Base-by-base conservation (phyloP, 2,888 invertebrate genomes). In the Steinernema carpocapsae region DNA sequence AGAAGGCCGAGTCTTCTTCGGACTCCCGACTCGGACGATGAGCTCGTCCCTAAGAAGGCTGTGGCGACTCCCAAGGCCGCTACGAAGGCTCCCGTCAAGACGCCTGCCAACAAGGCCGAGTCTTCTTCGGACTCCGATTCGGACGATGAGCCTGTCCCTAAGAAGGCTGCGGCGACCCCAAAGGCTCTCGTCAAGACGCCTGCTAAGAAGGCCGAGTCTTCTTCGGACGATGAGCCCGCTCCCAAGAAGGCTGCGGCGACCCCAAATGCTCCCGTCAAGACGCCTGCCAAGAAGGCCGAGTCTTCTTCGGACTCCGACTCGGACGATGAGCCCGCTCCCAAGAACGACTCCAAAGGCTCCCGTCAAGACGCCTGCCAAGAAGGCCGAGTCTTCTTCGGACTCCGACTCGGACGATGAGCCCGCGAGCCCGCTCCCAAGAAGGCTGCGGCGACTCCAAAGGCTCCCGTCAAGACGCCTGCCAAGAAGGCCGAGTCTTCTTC, bases 291-390 rank as follows among this genome's bases (percentile, higher is more conserved):
- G 43, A 43, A 43, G 43, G 43, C 43, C 43, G 56, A 6, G n/a
- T 56, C 56, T 7, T 56, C 56, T 24, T 56, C 56, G 6, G 56
- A 56, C n/a, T 10, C 22, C 4, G 56, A 56, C 12, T 26, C 56
- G n/a, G 56, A 56, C 6, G 56, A 56, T 6, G 56, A 10, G 7
- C 26, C 56, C 22, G 14, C 56, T 26, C 32, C 74, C 10, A 70
- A 70, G 42, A 72, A 72, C 73, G 4, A 72, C 80, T 22, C 74
- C 75, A 7, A 78, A 73, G 45, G 72, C 75, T 42, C 74, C 73
- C 10, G 75, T 76, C 12, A 82, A 82, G 76, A 78, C 78, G 45
- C 76, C 76, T n/a, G 77, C 72, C 14, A 76, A 76, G n/a, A 76
- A n/a, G n/a, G n/a, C n/a, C n/a, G n/a, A n/a, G n/a, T n/a, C n/a